Evolutionary conservation across 2,113 vertebrate genomes (phyloP).

Genomic region (Heterotilapia buettikoferi): DNA sequence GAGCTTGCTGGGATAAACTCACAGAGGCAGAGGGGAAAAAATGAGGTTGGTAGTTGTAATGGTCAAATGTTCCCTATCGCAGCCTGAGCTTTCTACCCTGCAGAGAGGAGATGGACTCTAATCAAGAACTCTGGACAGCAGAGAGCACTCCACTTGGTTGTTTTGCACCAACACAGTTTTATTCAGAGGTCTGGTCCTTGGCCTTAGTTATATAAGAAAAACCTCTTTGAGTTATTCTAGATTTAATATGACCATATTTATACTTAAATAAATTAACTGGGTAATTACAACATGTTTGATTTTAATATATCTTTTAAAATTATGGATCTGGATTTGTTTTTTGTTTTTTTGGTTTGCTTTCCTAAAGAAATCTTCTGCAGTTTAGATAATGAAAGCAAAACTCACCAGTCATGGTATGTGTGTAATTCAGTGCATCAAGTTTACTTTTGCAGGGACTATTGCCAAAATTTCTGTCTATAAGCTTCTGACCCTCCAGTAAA

Average conservation of each 20-base stretch:
- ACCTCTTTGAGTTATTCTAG: neutral
- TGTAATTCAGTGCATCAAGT: neutral
- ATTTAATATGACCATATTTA: neutral
- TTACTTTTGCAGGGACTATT: neutral
- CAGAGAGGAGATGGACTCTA: constrained; percentile 5
- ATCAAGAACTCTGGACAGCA: constrained; percentile 1
- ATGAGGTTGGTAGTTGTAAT: neutral
- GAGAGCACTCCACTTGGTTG: neutral
- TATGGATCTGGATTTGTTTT: neutral
- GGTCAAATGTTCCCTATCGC: constrained; percentile 24
- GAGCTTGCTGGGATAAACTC: neutral
- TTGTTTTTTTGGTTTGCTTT: neutral
- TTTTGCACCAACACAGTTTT: neutral
- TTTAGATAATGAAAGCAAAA: neutral
- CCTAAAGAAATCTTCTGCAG: neutral
- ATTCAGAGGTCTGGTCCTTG: neutral
- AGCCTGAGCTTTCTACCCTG: neutral
- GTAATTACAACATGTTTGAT: neutral
- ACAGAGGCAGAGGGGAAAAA: neutral
- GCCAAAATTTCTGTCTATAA: constrained; percentile 11
- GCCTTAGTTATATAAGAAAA: neutral
- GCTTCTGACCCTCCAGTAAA: constrained; percentile 2
- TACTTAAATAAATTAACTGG: neutral
- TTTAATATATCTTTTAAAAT: neutral
- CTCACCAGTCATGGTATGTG: neutral